Evolutionary conservation across 2,113 vertebrate species (phyloP), one percentile per base, ranked within the genome.

Genomic region (Romanogobio albipinnatus): DNA sequence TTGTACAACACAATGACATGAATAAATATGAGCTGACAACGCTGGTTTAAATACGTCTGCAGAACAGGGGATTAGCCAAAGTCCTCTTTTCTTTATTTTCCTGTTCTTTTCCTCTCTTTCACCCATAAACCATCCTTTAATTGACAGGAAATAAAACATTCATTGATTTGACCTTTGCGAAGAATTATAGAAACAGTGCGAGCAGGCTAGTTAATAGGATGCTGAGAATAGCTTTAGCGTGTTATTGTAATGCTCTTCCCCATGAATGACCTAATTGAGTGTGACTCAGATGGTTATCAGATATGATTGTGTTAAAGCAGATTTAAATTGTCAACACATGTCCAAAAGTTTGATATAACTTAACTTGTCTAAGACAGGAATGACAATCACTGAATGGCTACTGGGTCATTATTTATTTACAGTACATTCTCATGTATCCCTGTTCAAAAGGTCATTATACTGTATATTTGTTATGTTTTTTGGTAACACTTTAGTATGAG

Each of bases 1-100:
- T 93, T 94, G 91, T 94, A 93, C 90, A 92, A 94, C 93, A 93
- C 93, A 93, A 93, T 93, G 91, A 89, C 89, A 93, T 94, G 92
- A 94, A 94, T 95, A 93, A 93, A 92, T 93, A 92, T 93, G 92
- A 93, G 91, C 84, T 84, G 84, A 91, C 88, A 90, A 86, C 89
- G 90, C 93, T 89, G 93, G 93, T 94, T 91, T 93, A 93, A 94
- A 93, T 93, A 93, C 92, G 90, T 90, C 89, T 89, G 88, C 86
- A 84, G 90, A 93, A 93, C 91, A 90, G 56, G 22, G 79, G 76
- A 87, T 85, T 86, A 85, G 73, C 29, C 61, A 3, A 86, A 82
- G 70, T 71, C 59, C 36, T 71, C 58, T 58, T 61, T 74, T 76
- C 84, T 51, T 76, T 71, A 77, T 77, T 79, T 85, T 58, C 49